Base-by-base conservation (phyloP, 30 jellyfish, hydroid and myxozoan species). In the Aurelia aurita region DNA sequence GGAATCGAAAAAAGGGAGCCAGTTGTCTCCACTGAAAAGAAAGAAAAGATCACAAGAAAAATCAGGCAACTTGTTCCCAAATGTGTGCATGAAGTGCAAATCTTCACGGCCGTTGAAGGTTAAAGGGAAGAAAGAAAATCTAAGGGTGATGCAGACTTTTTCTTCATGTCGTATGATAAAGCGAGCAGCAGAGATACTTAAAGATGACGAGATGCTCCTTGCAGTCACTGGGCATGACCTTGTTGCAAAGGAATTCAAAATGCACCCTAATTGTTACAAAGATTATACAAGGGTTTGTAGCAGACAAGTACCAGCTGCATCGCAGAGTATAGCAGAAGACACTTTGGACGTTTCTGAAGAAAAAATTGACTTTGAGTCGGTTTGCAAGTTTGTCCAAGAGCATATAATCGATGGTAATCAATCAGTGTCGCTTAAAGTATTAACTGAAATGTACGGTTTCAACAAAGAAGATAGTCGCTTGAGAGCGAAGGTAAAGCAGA, bases 181-280 rank as follows among this genome's bases (percentile, higher is more conserved):
- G 43, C 80, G 80, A 5, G 80, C 80, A 5, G 58, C 80, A 67
- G 61, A 67, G 27, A 16, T 67, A 67, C 13, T 25, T 64, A 67
- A 67, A 21, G 80, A 67, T 31, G 61, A 25, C 10, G 80, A 31
- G 19, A 67, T 67, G 80, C 58, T 21, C 26, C 80, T 67, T 67
- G 58, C 61, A 31, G 61, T 67, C 80, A 67, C 80, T 67, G 80
- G 80, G 43, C 80, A 67, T 18, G 80, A 67, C 61, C 80, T 67
- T 25, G 27, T 67, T 67, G 80, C 80, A 25, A 67, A 67, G 61
- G 80, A 67, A 67, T 67, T 21, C 43, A 67, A 67, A 67, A 67
- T 67, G 80, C 58, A 21, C 27, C 80, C 80, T 5, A 67, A 31
- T 67, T 67, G 80, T 21, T 67, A 67, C 61, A 67, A 31, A 21